Evolutionary conservation across 2,797 vertebrate genomes (phyloP).

Genomic region (Eulemur rubriventer): DNA sequence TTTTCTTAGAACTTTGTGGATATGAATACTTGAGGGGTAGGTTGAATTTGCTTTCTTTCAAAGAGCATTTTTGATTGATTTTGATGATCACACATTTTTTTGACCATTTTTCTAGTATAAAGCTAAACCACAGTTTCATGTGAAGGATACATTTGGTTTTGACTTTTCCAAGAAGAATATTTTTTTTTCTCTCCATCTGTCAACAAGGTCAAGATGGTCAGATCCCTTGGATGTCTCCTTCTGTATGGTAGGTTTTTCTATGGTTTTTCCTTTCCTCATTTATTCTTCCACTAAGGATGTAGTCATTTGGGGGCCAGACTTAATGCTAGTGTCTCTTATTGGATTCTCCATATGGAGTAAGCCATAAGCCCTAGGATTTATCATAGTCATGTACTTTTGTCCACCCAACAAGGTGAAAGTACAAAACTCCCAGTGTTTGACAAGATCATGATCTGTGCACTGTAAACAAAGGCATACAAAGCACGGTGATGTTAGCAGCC

Average conservation of each 20-base stretch:
- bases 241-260: neutral
- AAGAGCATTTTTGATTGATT: neutral
- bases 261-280: too few species aligned
- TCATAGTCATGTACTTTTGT: neutral
- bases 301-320: neutral
- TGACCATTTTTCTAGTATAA: neutral
- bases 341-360: neutral
- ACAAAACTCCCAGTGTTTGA: neutral
- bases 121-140: neutral
- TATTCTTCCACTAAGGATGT: neutral
- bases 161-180: neutral
- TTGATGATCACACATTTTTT: neutral
- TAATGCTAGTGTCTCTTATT: neutral
- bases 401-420: neutral
- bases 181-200: neutral
- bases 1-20: neutral
- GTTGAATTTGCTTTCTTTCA: neutral
- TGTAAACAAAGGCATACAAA: neutral
- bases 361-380: neutral
- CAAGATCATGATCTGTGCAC: neutral
- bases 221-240: neutral
- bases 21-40: neutral
- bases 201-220: neutral
- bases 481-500: neutral
- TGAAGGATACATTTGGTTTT: neutral